phyloP scores from a whole-genome alignment of 2,888 invertebrate species.

The Euproctis similis region DNA sequence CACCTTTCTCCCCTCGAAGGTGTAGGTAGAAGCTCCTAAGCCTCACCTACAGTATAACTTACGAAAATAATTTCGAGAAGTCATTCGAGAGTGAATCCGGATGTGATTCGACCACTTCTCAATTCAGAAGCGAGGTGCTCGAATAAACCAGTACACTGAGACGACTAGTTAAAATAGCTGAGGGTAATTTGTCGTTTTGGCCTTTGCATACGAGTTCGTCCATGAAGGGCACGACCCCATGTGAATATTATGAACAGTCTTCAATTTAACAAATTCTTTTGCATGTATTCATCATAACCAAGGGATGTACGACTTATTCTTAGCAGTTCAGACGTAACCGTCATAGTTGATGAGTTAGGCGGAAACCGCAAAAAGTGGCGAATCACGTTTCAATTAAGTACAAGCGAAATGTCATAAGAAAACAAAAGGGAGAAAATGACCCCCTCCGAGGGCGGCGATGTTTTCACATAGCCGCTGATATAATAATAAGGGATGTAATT shows the following conservation, averaged over 20 bases:
- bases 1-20: too few relatives aligned
- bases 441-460: conserved; percentile 12
- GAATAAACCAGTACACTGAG: too few relatives aligned
- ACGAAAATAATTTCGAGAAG: too few relatives aligned
- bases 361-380: conserved; percentile 73
- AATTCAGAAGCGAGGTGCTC: too few relatives aligned
- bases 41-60: too few relatives aligned
- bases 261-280: conserved; percentile 24
- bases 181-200: too few relatives aligned
- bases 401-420: conserved; percentile 39
- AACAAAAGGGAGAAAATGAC: conserved; percentile 28
- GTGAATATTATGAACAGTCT: conserved; percentile 36
- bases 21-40: too few relatives aligned
- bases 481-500: conserved; percentile 20
- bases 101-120: too few relatives aligned
- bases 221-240: conserved; percentile 45
- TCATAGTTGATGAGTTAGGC: conserved; percentile 62
- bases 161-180: too few relatives aligned
- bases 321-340: conserved; percentile 63
- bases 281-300: conserved; percentile 26
- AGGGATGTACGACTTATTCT: conserved; percentile 47
- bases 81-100: too few relatives aligned
- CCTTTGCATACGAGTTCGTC: too few relatives aligned
- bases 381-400: conserved; percentile 56
- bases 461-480: conserved; percentile 21